phyloP scores from a whole-genome alignment of 2,888 invertebrate species.

The Plagodis dolabraria region DNA sequence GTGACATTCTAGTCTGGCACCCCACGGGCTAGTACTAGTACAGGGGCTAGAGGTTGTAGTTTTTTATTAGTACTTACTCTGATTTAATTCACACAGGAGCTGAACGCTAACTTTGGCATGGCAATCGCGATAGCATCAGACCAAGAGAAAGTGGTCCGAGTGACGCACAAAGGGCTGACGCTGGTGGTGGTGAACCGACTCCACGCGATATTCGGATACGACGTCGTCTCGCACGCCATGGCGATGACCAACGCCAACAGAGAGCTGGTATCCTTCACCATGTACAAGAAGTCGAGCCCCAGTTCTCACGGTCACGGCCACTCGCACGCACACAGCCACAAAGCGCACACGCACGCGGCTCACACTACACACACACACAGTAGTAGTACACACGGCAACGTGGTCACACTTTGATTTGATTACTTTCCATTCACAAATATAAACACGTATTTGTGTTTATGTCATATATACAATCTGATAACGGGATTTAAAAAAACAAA shows the following conservation, averaged over 20 bases:
- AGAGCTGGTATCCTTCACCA: constrained; percentile 76
- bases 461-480: no score
- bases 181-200: constrained; percentile 76
- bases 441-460: no score
- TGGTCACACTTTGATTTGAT: constrained; percentile 62
- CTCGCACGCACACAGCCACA: constrained; percentile 50
- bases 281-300: constrained; percentile 74
- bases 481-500: no score
- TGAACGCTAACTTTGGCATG: constrained; percentile 71
- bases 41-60: no score
- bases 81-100: constrained; percentile 54
- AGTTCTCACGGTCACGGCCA: constrained; percentile 57
- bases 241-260: constrained; percentile 80
- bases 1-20: no score
- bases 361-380: constrained; percentile 3
- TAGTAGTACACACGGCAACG: constrained; percentile 48
- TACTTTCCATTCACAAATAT: constrained; percentile 9
- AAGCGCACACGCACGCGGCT: constrained; percentile 1
- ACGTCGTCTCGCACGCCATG: constrained; percentile 80
- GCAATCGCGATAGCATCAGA: constrained; percentile 63
- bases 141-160: constrained; percentile 65
- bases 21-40: no score
- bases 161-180: constrained; percentile 74
- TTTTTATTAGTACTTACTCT: background rate
- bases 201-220: constrained; percentile 77